A percentile compares a stretch with the other conserved stretches of the same genome.
Evolutionary conservation across 2,888 invertebrate species (phyloP).

Genomic region (Pheosia gnoma): DNA sequence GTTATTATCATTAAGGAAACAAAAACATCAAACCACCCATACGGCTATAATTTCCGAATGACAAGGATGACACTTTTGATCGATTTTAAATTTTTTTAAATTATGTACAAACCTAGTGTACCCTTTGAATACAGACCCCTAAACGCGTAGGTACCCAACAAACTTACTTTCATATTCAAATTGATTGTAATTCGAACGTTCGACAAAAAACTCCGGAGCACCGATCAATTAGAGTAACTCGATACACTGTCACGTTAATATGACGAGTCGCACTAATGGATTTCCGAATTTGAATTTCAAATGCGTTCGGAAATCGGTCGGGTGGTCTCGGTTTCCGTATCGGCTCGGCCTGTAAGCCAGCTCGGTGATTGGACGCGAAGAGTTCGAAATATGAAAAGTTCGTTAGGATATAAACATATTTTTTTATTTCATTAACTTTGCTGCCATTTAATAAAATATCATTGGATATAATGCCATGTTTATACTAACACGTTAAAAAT

Average conservation of each 20-base stretch:
- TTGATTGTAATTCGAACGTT: constrained; percentile 66
- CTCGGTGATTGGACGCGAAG: constrained; percentile 16
- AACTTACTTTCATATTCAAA: constrained; percentile 60
- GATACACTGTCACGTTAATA: constrained; percentile 83
- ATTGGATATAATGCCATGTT: too few relatives aligned
- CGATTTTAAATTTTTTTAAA: too few relatives aligned
- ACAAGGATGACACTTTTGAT: too few relatives aligned
- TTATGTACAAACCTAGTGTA: too few relatives aligned
- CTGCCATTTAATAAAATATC: not conserved
- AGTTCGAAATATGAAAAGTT: constrained; percentile 24
- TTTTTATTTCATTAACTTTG: not conserved
- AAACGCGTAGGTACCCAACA: constrained; percentile 20
- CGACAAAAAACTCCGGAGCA: constrained; percentile 61
- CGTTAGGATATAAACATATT: not conserved
- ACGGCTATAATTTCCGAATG: too few relatives aligned
- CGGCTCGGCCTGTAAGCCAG: not conserved
- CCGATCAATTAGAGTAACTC: constrained; percentile 83
- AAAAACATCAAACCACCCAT: too few relatives aligned
- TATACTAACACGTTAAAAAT: too few relatives aligned
- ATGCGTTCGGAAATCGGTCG: constrained; percentile 70
- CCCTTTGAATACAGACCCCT: constrained; percentile 7
- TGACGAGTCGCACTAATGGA: constrained; percentile 82
- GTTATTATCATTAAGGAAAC: too few relatives aligned
- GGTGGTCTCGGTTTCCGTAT: constrained; percentile 35
- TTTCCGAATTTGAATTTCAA: constrained; percentile 82